Evolutionary conservation across 2,888 invertebrate species (phyloP).

Genomic region (Isoperla grammatica): DNA sequence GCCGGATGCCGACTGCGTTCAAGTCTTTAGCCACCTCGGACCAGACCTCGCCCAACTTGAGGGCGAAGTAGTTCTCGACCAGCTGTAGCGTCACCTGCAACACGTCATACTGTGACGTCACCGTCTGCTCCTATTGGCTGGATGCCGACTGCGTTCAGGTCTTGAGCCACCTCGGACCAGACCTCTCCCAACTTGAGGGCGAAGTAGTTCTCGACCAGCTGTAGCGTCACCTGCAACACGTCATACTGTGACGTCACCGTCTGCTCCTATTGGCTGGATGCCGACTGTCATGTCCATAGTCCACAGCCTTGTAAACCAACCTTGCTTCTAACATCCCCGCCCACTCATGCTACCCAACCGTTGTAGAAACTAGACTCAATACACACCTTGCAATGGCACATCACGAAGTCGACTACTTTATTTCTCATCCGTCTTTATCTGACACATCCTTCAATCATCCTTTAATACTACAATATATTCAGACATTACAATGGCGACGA

Average conservation of each 20-base stretch:
- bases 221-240: constrained; percentile 42
- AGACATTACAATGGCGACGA: too few relatives aligned
- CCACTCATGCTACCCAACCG: too few relatives aligned
- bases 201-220: constrained; percentile 44
- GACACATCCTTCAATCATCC: too few relatives aligned
- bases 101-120: too few relatives aligned
- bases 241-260: constrained; percentile 40
- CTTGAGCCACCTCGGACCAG: constrained; percentile 44
- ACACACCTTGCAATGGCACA: too few relatives aligned
- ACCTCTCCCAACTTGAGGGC: constrained; percentile 45
- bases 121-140: constrained; percentile 41
- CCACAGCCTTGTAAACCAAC: too few relatives aligned
- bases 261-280: constrained; percentile 41
- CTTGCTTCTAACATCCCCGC: too few relatives aligned
- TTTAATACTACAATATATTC: too few relatives aligned
- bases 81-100: constrained; percentile 43
- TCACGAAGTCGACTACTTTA: too few relatives aligned
- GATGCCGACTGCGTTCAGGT: constrained; percentile 40
- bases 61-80: constrained; percentile 44
- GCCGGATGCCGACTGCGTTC: constrained; percentile 39
- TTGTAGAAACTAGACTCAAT: too few relatives aligned
- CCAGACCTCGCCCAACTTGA: constrained; percentile 47
- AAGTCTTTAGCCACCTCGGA: constrained; percentile 42
- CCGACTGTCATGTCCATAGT: too few relatives aligned
- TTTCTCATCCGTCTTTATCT: too few relatives aligned